Percentiles rank a stretch among this genome's conserved stretches.
These are phyloP conservation scores for Myotis davidii DNA, from an alignment of 2,113 vertebrate genomes.

Conservation along the genomic window DNA sequence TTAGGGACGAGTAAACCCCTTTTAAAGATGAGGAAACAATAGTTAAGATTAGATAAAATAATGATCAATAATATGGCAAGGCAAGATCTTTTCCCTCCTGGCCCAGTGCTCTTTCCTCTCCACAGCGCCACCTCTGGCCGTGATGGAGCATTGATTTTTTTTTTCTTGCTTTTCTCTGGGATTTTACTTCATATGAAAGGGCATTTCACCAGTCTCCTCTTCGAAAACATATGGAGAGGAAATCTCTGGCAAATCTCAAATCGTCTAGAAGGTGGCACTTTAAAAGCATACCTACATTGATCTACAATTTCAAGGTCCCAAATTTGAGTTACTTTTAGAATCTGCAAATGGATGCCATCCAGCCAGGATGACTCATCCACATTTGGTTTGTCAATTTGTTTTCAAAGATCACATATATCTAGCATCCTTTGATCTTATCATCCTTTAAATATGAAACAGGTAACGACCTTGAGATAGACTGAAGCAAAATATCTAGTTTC, in stretches of 20 bases:
- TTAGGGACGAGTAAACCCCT: not conserved
- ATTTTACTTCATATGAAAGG: constrained; percentile 29
- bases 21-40: not conserved
- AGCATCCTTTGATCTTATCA: not conserved
- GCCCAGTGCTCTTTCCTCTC: not conserved
- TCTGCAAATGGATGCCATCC: constrained; percentile 35
- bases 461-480: constrained; percentile 3
- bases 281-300: constrained; percentile 66
- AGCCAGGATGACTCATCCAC: constrained; percentile 42
- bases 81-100: fast-evolving
- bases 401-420: not conserved
- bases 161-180: not conserved
- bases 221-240: not conserved
- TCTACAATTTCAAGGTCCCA: constrained; percentile 54
- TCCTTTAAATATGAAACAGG: constrained; percentile 8
- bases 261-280: constrained; percentile 58
- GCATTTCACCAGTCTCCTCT: not conserved
- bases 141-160: not conserved
- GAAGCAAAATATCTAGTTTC: not conserved
- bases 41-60: not conserved
- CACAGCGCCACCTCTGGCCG: not conserved
- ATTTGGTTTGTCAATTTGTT: constrained; percentile 38
- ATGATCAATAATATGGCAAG: not conserved
- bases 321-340: constrained; percentile 64
- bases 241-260: constrained; percentile 24